A percentile compares a stretch with the other conserved stretches of the same genome.
Evolutionary conservation across 2,888 invertebrate genomes (phyloP).

Genomic region (Amblyjoppa proteus): DNA sequence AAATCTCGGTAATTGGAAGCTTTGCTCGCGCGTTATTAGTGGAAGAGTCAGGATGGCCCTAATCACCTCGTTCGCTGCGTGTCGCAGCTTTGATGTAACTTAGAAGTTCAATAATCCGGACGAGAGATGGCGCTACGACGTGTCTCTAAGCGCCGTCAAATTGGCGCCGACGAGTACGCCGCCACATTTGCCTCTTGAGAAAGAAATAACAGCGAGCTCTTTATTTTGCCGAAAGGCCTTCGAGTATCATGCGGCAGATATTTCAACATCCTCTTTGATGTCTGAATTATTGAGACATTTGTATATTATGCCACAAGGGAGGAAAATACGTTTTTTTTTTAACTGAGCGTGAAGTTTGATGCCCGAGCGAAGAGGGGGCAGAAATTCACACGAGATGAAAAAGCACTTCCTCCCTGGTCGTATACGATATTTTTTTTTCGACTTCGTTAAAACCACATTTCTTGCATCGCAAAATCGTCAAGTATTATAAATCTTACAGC

Average conservation of each 20-base stretch:
- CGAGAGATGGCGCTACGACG: conserved; percentile 14
- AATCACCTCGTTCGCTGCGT: not conserved
- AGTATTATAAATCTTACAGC: no score
- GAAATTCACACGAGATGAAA: no score
- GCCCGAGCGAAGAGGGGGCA: no score
- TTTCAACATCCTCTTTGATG: not conserved
- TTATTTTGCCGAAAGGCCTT: not conserved
- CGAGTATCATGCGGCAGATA: not conserved
- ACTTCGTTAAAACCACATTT: no score
- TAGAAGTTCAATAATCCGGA: not conserved
- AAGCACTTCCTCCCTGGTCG: no score
- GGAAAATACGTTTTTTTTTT: no score
- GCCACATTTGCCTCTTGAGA: no score
- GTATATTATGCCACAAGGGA: no score
- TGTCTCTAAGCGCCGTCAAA: conserved; percentile 4
- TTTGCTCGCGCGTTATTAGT: not conserved
- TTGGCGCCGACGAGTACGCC: conserved; percentile 21
- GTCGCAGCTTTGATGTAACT: not conserved
- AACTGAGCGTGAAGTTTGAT: no score
- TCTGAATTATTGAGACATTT: not conserved
- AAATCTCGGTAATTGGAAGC: conserved; percentile 12
- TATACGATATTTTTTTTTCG: no score
- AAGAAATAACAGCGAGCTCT: not conserved
- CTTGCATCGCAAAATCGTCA: no score
- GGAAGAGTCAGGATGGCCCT: conserved; percentile 5